Conservation (phyloP, 2,113 vertebrate genomes). For the Erythrolamprus reginae region DNA sequence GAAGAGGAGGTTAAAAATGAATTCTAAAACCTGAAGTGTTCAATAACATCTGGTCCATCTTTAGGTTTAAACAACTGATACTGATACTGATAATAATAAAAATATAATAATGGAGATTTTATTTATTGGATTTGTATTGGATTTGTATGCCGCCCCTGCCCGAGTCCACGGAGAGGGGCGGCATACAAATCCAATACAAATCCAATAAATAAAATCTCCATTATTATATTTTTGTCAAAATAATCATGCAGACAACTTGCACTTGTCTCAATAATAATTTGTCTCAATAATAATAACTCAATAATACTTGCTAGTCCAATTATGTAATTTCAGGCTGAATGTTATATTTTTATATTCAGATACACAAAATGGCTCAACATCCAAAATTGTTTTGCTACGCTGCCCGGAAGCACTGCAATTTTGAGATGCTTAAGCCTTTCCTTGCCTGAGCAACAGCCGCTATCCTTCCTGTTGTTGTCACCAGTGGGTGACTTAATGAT, state of each 20-base stretch:
- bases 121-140: too few relatives aligned
- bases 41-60: not conserved
- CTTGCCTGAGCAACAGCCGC: not conserved
- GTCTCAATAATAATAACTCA: not conserved
- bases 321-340: not conserved
- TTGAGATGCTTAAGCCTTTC: not conserved
- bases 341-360: not conserved
- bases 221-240: not conserved
- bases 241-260: not conserved
- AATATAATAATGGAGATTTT: too few relatives aligned
- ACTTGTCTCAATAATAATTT: too few relatives aligned
- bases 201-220: too few relatives aligned
- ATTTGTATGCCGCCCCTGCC: too few relatives aligned
- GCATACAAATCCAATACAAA: too few relatives aligned
- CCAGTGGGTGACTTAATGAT: not conserved
- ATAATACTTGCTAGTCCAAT: not conserved
- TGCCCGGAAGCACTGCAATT: not conserved
- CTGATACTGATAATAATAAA: too few relatives aligned
- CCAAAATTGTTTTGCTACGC: not conserved
- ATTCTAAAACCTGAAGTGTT: not conserved
- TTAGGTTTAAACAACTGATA: not conserved
- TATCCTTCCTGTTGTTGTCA: not conserved
- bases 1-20: not conserved
- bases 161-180: too few relatives aligned
- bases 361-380: not conserved